These are phyloP conservation scores for Donacobius atricapilla DNA, from an alignment of 2,113 vertebrate species.

Conservation along the genomic window DNA sequence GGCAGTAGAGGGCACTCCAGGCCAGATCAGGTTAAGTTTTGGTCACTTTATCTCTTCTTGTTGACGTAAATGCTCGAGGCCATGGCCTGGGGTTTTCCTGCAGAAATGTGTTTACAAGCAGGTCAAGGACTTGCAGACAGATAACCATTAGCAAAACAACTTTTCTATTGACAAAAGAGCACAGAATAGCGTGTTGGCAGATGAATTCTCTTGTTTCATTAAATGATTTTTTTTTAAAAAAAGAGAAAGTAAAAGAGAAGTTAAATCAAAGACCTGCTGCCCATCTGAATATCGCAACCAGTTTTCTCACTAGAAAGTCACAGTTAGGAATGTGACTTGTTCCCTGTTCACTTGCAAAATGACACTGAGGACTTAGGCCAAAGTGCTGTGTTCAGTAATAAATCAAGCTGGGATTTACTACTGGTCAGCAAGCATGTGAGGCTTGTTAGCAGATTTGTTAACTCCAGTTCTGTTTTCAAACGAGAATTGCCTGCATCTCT, in stretches of 20 bases:
- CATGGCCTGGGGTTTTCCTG: constrained; percentile 84
- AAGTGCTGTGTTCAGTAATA: background rate
- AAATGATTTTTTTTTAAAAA: background rate
- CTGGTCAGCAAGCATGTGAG: background rate
- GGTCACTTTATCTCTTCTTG: constrained; percentile 91
- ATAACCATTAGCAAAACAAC: constrained; percentile 94
- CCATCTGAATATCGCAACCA: background rate
- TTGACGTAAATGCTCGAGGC: constrained; percentile 89
- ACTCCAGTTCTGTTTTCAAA: background rate
- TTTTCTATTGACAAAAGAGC: constrained; percentile 79
- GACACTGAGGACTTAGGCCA: background rate
- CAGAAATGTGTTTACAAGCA: constrained; percentile 92
- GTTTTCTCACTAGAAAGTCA: background rate
- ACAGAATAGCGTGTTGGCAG: constrained; percentile 68
- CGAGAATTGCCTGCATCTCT: background rate
- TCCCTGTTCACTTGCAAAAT: background rate
- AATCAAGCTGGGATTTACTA: background rate
- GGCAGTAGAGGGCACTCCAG: constrained; percentile 95
- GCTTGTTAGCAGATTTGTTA: constrained; percentile 1
- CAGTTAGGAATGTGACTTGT: background rate
- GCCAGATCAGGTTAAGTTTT: constrained; percentile 90
- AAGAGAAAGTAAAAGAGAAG: background rate
- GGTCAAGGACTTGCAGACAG: constrained; percentile 97
- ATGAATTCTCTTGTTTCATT: constrained; percentile 68
- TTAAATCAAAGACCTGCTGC: constrained; percentile 14